Conservation (phyloP, 2,113 vertebrate species). For the Notarius quadriscutis region DNA sequence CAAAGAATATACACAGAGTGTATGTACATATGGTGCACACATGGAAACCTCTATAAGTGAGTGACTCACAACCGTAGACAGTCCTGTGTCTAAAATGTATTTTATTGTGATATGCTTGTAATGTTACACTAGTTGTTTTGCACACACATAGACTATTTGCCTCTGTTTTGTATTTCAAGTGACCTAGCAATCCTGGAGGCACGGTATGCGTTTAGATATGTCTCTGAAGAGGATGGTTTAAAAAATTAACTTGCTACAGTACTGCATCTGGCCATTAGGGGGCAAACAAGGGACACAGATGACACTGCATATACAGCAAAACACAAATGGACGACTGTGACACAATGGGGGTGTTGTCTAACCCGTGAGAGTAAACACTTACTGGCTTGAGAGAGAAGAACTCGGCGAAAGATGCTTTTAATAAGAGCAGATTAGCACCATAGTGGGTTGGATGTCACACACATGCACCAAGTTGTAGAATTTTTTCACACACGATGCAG, state of each 20-base stretch:
- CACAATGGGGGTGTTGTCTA: constrained; percentile 51
- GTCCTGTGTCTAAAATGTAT: background rate
- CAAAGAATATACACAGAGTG: no score
- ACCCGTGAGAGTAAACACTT: constrained; percentile 50
- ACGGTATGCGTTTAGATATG: background rate
- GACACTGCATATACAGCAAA: background rate
- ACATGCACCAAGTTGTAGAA: constrained; percentile 23
- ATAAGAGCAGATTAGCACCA: constrained; percentile 53
- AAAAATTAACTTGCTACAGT: constrained; percentile 10
- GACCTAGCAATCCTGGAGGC: background rate
- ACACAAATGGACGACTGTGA: constrained; percentile 22
- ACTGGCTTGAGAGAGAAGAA: constrained; percentile 31
- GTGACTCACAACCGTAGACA: background rate
- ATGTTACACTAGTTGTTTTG: background rate
- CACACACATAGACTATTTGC: background rate
- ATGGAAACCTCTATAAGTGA: background rate
- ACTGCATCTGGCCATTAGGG: constrained; percentile 26
- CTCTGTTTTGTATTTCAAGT: background rate
- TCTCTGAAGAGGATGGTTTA: background rate
- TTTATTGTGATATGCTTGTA: background rate
- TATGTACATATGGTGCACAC: background rate
- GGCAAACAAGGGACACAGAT: constrained; percentile 35
- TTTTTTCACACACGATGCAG: constrained; percentile 11
- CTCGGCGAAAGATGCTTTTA: constrained; percentile 44
- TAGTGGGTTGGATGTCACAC: constrained; percentile 35